Evolutionary conservation across 1,140 invertebrate genomes (phyloP), one percentile per base, ranked within the genome.

Genomic region (Psilanteris sp.): DNA sequence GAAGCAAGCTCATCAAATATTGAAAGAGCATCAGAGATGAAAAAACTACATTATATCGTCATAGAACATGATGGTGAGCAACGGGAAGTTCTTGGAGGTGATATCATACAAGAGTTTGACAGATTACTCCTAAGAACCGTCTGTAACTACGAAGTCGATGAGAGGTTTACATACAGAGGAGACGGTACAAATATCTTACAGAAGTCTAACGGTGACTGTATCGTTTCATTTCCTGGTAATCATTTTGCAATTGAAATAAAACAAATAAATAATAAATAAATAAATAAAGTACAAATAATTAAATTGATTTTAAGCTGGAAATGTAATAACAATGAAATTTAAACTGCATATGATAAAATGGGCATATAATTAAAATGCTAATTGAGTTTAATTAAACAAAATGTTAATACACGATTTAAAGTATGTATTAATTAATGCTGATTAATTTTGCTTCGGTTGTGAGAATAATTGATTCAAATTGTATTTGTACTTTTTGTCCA

Each of bases 181-280:
- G 90, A 91, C 80, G 90, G 90, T 11, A 91, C 89, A 14, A 85
- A 84, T 79, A 87, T 80, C 48, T 81, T 90, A 26, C 74, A 90
- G 15, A 89, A 89, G 82, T 88, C 87, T 66, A 85, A 89, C 67
- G 90, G 90, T 16, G 80, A 89, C 54, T 85, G 86, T 34, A 52
- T 88, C 24, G 85, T 88, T 26, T 86, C 83, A 32, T 85, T 83
- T 85, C 55, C 78, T 0, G 83, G 83, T 83, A 77, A 61, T 52
- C 10, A 32, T 46, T 71, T 61, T 9, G 34, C 32, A 59, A 59
- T 50, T 44, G 39, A 39, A 5, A 34, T 10, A 8, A 22, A 44
- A 66, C 27, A 7, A 50, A 31, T 55, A n/a, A n/a, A n/a, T n/a
- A n/a, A n/a, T n/a, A n/a, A n/a, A n/a, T n/a, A n/a, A n/a, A n/a